Percentiles rank a stretch among this genome's conserved stretches.
These are phyloP conservation scores for Ptychodera flava DNA, from an alignment of 35 echinoderm and acorn worm genomes.

Conservation along the genomic window DNA sequence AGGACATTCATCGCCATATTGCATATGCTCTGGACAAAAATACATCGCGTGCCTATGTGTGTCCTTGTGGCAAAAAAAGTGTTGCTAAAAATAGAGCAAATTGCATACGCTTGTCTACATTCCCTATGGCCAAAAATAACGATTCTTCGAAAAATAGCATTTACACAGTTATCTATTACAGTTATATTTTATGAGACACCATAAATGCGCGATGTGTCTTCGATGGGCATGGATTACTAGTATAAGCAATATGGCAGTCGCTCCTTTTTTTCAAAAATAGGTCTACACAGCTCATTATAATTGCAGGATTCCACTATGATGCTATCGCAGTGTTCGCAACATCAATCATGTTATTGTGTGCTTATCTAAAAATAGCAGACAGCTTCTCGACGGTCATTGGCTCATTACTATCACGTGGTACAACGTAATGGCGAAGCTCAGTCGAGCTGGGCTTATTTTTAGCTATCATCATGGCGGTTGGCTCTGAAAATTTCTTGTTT, in stretches of 20 bases:
- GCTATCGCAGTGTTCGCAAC: neutral
- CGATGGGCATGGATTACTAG: too few species aligned
- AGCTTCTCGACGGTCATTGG: neutral
- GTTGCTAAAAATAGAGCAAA: neutral
- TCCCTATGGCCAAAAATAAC: too few species aligned
- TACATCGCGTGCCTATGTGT: too few species aligned
- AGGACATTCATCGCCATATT: too few species aligned
- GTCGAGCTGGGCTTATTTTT: neutral
- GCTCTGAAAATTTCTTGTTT: neutral
- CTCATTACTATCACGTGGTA: neutral
- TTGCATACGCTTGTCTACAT: too few species aligned
- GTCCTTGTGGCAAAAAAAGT: neutral
- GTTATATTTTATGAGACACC: too few species aligned
- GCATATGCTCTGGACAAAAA: too few species aligned
- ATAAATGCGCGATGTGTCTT: too few species aligned
- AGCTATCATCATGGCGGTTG: neutral
- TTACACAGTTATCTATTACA: too few species aligned
- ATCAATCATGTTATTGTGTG: neutral
- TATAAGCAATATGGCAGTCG: neutral
- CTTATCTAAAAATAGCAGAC: neutral
- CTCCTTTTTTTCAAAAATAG: neutral
- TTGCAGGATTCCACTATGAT: neutral
- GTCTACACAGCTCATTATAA: neutral
- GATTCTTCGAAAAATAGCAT: too few species aligned
- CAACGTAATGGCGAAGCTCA: neutral